Evolutionary conservation across 2,888 invertebrate genomes (phyloP).

Genomic region (Mamestra brassicae): DNA sequence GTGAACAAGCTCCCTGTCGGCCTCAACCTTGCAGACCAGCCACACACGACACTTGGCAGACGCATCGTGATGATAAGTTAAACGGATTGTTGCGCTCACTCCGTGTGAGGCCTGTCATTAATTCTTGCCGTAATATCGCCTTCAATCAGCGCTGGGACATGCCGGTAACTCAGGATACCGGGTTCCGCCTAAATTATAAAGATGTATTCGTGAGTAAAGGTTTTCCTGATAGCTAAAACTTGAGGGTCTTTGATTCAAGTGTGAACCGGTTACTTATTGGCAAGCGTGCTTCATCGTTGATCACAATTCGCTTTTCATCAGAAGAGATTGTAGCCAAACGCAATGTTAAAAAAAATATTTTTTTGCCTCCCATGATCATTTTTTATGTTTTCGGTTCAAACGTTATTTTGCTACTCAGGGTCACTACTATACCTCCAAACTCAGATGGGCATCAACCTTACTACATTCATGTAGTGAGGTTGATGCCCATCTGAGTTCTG

Average conservation of each 20-base stretch:
- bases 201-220: no score
- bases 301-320: no score
- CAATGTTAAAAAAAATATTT: no score
- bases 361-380: no score
- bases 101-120: slow-evolving; percentile 63
- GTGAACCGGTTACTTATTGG: no score
- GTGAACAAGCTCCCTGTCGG: slow-evolving; percentile 47
- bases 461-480: no score
- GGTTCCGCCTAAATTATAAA: background rate
- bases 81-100: slow-evolving; percentile 65
- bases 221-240: no score
- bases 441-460: background rate
- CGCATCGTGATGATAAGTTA: slow-evolving; percentile 69
- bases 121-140: slow-evolving; percentile 68
- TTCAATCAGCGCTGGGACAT: slow-evolving; percentile 67
- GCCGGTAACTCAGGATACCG: slow-evolving; percentile 56
- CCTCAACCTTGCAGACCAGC: slow-evolving; percentile 22
- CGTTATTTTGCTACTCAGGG: background rate
- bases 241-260: no score
- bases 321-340: no score
- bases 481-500: no score
- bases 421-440: background rate
- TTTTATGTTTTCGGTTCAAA: no score
- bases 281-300: no score
- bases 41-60: slow-evolving; percentile 43